These are phyloP conservation scores for Mercenaria mercenaria DNA, from an alignment of 1,140 invertebrate genomes.

Conservation along the genomic window DNA sequence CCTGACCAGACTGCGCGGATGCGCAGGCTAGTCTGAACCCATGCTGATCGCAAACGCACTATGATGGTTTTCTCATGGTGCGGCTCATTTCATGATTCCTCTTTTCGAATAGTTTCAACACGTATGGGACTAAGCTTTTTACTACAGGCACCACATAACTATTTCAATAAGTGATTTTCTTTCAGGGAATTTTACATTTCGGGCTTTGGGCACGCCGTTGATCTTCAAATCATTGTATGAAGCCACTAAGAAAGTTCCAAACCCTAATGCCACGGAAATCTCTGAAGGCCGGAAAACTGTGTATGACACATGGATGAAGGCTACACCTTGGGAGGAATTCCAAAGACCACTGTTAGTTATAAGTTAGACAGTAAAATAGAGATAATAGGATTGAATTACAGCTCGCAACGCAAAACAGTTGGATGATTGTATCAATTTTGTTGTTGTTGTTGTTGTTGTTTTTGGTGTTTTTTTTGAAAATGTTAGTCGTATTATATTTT, in stretches of 20 bases:
- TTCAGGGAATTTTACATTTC: conserved; percentile 73
- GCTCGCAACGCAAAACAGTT: not conserved
- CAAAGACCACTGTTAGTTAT: conserved; percentile 52
- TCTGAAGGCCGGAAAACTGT: conserved; percentile 77
- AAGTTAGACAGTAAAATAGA: not conserved
- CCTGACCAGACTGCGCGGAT: too few species aligned
- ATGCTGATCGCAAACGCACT: too few species aligned
- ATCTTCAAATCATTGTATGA: conserved; percentile 66
- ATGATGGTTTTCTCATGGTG: too few species aligned
- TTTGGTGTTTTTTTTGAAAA: too few species aligned
- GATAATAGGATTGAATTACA: not conserved
- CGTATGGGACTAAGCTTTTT: too few species aligned
- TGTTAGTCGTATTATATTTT: too few species aligned
- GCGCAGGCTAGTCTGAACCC: too few species aligned
- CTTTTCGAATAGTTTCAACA: too few species aligned
- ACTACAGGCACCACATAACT: too few species aligned
- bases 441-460: too few species aligned
- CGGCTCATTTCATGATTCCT: too few species aligned
- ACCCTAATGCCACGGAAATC: conserved; percentile 80
- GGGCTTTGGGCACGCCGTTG: conserved; percentile 68
- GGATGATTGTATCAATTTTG: not conserved
- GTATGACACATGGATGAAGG: conserved; percentile 82
- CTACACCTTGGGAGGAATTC: conserved; percentile 7
- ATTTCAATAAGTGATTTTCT: too few species aligned
- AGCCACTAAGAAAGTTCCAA: conserved; percentile 76